Conservation (phyloP, 64 coral and sea anemone genomes). For the Hydrozoanthus tunicans region DNA sequence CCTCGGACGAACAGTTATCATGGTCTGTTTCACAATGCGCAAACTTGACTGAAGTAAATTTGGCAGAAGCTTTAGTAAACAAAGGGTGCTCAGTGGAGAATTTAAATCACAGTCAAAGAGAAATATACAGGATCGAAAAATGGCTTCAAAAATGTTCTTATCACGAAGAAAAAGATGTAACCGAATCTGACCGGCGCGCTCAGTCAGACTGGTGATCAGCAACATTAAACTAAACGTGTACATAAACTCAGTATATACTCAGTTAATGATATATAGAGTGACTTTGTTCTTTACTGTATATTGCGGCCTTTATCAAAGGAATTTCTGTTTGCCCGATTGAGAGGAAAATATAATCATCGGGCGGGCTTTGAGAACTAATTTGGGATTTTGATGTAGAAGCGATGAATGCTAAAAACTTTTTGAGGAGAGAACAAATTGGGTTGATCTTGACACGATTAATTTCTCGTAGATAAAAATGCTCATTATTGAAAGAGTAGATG, state of each 20-base stretch:
- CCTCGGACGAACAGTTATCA: slow-evolving; percentile 78
- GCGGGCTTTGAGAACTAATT: not conserved
- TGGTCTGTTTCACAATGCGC: slow-evolving; percentile 64
- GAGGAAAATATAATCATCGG: not conserved
- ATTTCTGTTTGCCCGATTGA: not conserved
- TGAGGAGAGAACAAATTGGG: not conserved
- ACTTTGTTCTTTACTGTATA: not conserved
- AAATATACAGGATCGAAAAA: slow-evolving; percentile 81
- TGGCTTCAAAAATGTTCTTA: slow-evolving; percentile 86
- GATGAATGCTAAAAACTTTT: not conserved
- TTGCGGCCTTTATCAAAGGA: not conserved
- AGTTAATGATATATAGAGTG: not conserved
- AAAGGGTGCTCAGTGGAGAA: slow-evolving; percentile 66
- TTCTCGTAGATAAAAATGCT: not conserved
- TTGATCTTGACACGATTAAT: not conserved
- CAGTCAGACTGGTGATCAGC: not conserved
- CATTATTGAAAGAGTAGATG: not conserved
- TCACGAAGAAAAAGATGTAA: slow-evolving; percentile 24
- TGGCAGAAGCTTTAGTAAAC: slow-evolving; percentile 69
- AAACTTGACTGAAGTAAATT: slow-evolving; percentile 79
- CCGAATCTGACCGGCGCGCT: not conserved
- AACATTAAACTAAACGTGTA: not conserved
- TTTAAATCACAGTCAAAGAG: slow-evolving; percentile 67
- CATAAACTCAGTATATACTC: not conserved
- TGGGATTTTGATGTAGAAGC: not conserved